These are phyloP conservation scores for Eulemur coronatus DNA, from an alignment of 2,797 vertebrate species.

Conservation along the genomic window DNA sequence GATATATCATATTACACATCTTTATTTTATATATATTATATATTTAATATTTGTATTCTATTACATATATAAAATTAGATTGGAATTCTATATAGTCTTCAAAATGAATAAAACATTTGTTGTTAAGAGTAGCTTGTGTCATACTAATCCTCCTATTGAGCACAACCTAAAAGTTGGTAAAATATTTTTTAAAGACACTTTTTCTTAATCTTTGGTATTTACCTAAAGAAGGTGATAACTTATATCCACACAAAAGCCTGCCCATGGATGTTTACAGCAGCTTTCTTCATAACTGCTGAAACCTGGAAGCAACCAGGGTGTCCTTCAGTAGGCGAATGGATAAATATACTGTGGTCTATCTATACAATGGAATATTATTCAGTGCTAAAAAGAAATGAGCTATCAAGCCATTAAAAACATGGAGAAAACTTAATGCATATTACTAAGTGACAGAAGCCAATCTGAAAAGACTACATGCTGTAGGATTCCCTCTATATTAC, in stretches of 20 bases:
- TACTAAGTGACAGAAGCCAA: neutral
- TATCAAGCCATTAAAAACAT: neutral
- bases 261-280: neutral
- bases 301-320: neutral
- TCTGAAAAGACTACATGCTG: neutral
- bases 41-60: neutral
- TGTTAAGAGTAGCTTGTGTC: neutral
- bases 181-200: neutral
- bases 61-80: neutral
- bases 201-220: neutral
- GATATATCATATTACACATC: neutral
- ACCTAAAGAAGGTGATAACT: neutral
- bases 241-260: neutral
- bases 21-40: neutral
- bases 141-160: neutral
- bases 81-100: neutral
- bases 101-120: constrained; percentile 7
- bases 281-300: neutral
- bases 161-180: neutral
- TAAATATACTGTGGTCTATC: neutral
- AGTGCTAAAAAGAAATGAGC: neutral
- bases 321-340: neutral
- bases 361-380: neutral
- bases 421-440: neutral
- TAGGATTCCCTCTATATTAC: neutral